Conservation (phyloP, 53 echinoderm and acorn worm genomes). For the Hippasteria phrygiana region DNA sequence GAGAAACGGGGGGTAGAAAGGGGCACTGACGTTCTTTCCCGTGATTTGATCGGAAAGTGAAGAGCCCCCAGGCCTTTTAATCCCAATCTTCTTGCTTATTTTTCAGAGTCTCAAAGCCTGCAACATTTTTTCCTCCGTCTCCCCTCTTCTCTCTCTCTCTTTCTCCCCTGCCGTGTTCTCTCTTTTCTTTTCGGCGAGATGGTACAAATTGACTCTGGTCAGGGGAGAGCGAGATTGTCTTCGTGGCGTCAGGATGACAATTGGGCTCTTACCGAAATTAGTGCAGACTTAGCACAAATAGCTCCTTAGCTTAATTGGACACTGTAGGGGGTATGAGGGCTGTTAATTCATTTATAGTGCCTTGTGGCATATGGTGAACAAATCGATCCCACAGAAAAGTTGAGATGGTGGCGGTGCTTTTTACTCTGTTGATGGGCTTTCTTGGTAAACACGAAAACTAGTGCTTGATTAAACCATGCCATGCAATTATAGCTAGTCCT, state of each 20-base stretch:
- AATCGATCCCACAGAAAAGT: constrained; percentile 1
- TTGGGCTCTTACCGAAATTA: constrained; percentile 61
- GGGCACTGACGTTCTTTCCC: constrained; percentile 48
- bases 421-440: background rate
- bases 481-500: no score
- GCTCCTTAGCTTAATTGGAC: constrained; percentile 55
- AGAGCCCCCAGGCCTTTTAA: constrained; percentile 65
- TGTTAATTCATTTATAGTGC: constrained; percentile 39
- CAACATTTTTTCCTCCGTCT: background rate
- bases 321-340: constrained; percentile 13
- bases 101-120: constrained; percentile 59
- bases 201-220: constrained; percentile 24
- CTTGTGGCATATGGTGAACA: constrained; percentile 53
- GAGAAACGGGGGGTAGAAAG: constrained; percentile 18
- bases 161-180: background rate
- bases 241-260: constrained; percentile 45
- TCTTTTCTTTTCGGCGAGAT: background rate
- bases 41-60: constrained; percentile 62
- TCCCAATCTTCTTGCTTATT: constrained; percentile 63
- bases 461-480: no score
- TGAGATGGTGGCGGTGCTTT: background rate
- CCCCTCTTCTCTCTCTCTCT: background rate
- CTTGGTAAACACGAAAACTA: background rate
- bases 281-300: constrained; percentile 49
- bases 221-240: constrained; percentile 42